A percentile compares a stretch with the other conserved stretches of the same genome.
These are phyloP conservation scores for Platygyra sinensis DNA, from an alignment of 64 coral and sea anemone genomes.

Conservation along the genomic window DNA sequence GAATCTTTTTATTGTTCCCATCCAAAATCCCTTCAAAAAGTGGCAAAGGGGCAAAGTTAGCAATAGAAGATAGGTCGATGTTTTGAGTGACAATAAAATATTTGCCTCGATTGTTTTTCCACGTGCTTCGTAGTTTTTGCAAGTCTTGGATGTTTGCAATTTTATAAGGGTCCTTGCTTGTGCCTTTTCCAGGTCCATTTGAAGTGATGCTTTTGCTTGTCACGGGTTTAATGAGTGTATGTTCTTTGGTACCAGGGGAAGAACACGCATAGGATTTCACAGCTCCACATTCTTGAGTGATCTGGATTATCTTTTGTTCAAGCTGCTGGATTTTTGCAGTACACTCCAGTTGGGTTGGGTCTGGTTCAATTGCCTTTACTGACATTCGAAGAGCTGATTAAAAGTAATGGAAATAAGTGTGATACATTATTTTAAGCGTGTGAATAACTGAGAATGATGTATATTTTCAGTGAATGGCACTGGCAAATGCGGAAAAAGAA, in stretches of 20 bases:
- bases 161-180: slow-evolving; percentile 19
- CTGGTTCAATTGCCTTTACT: too few relatives aligned
- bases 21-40: background rate
- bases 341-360: too few relatives aligned
- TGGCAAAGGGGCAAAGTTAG: slow-evolving; percentile 14
- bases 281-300: background rate
- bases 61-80: slow-evolving; percentile 23
- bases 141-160: slow-evolving; percentile 3
- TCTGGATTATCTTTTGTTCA: background rate
- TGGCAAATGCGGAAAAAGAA: too few relatives aligned
- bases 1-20: slow-evolving; percentile 18
- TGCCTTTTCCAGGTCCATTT: slow-evolving; percentile 2
- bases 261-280: background rate
- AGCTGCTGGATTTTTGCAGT: background rate
- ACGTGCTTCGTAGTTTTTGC: background rate
- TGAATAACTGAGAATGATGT: too few relatives aligned
- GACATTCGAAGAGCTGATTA: too few relatives aligned
- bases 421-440: too few relatives aligned
- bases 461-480: too few relatives aligned
- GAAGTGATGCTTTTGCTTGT: background rate
- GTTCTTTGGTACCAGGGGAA: background rate
- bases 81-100: slow-evolving; percentile 15
- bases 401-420: too few relatives aligned
- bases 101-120: slow-evolving; percentile 1
- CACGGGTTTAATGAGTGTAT: too few relatives aligned